Evolutionary conservation across 2,888 invertebrate species (phyloP).

Genomic region (Eupithecia dodoneata): DNA sequence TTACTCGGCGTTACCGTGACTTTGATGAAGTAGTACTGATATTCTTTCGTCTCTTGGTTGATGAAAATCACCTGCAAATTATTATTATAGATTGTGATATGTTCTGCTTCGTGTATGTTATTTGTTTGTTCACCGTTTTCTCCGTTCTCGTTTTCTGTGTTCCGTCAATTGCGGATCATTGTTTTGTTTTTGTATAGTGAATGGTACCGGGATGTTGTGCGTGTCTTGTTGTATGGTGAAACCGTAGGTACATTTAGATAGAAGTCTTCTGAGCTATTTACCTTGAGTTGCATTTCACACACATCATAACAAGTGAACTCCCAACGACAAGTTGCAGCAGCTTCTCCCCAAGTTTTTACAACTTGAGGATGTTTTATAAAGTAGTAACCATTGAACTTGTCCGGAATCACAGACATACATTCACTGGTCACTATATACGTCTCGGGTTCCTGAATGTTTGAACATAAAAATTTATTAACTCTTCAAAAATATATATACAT

Average conservation of each 20-base stretch:
- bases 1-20: constrained; percentile 62
- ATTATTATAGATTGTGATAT: no score
- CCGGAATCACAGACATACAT: constrained; percentile 62
- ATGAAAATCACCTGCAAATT: constrained; percentile 67
- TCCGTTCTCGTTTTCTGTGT: no score
- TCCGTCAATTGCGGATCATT: no score
- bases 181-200: no score
- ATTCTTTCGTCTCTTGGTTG: constrained; percentile 66
- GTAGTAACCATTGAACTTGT: constrained; percentile 72
- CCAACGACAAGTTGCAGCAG: constrained; percentile 72
- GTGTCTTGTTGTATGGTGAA: no score
- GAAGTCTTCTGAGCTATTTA: constrained; percentile 39
- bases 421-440: constrained; percentile 69
- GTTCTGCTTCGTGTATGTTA: no score
- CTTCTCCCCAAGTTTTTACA: constrained; percentile 78
- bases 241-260: no score
- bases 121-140: no score
- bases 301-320: constrained; percentile 68
- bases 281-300: constrained; percentile 70
- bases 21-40: constrained; percentile 71
- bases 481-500: neutral
- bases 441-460: constrained; percentile 61
- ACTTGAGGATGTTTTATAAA: constrained; percentile 70
- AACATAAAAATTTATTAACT: neutral
- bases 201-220: no score